phyloP scores from a whole-genome alignment of 2,113 vertebrate genomes.

The Protomyctophum bolini region DNA sequence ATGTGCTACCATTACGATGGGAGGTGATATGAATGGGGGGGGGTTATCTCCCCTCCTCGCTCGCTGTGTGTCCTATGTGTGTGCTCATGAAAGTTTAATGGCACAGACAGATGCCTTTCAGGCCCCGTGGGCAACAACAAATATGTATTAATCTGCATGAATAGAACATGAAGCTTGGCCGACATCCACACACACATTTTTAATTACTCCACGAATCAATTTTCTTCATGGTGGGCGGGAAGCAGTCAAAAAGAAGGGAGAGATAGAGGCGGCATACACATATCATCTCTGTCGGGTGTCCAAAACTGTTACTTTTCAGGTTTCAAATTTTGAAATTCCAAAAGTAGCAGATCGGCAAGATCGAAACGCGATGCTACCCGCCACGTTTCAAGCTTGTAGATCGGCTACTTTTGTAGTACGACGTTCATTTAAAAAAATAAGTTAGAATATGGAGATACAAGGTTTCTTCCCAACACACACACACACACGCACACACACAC shows the following conservation, averaged over 20 bases:
- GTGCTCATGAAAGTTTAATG: constrained; percentile 80
- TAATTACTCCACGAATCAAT: constrained; percentile 79
- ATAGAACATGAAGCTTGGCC: constrained; percentile 79
- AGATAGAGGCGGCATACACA: not conserved
- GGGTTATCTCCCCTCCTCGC: constrained; percentile 1
- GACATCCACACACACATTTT: constrained; percentile 69
- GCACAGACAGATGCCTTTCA: constrained; percentile 75
- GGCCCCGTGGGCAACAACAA: constrained; percentile 73
- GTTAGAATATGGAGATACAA: too few species aligned
- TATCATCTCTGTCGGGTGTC: too few species aligned
- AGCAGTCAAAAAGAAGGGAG: constrained; percentile 21
- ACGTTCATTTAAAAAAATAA: too few species aligned
- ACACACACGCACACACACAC: constrained; percentile 10
- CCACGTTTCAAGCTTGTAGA: too few species aligned
- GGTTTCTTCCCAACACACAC: not conserved
- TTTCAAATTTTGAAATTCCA: too few species aligned
- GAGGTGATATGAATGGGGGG: constrained; percentile 56
- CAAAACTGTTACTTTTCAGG: too few species aligned
- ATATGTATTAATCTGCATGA: constrained; percentile 83
- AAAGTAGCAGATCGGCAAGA: too few species aligned
- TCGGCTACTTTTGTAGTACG: too few species aligned
- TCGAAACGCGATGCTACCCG: too few species aligned
- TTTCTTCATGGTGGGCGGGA: constrained; percentile 55
- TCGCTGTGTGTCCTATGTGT: constrained; percentile 47
- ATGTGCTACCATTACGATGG: constrained; percentile 67